Evolutionary conservation across 1,140 invertebrate genomes (phyloP).

Genomic region (Sesamia nonagrioides): DNA sequence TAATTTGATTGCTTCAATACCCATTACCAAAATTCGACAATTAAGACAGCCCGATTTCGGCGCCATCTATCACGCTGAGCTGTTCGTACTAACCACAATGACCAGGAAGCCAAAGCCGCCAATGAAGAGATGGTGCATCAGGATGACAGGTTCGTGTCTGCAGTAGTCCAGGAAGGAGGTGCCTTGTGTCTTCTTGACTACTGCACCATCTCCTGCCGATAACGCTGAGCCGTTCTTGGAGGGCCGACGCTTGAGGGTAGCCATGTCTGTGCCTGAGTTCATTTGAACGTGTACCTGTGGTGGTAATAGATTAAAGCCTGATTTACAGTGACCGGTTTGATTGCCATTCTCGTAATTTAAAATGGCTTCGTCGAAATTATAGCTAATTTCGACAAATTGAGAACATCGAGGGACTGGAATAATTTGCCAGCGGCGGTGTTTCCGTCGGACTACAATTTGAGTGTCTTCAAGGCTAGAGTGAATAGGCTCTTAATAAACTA

Average conservation of each 20-base stretch:
- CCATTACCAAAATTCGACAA: too few species aligned
- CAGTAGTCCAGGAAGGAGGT: conserved; percentile 88
- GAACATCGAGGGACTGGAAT: too few species aligned
- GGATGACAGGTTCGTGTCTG: conserved; percentile 89
- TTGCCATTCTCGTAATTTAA: not conserved
- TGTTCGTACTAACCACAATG: conserved; percentile 89
- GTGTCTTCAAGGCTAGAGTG: too few species aligned
- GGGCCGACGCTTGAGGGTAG: conserved; percentile 49
- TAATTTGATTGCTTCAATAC: too few species aligned
- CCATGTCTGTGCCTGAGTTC: conserved; percentile 54
- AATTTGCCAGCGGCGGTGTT: too few species aligned
- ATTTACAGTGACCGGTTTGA: not conserved
- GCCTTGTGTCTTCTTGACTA: conserved; percentile 43
- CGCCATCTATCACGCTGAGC: too few species aligned
- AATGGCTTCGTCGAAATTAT: too few species aligned
- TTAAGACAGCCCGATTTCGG: too few species aligned
- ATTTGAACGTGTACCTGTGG: conserved; percentile 75
- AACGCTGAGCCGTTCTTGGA: conserved; percentile 55
- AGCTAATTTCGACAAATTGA: too few species aligned
- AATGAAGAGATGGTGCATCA: conserved; percentile 92
- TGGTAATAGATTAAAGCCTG: not conserved
- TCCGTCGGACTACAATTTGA: too few species aligned
- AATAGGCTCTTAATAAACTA: too few species aligned
- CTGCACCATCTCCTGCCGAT: conserved; percentile 45
- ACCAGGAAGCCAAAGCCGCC: conserved; percentile 91